Evolutionary conservation across 1,140 invertebrate genomes (phyloP), one percentile per base, ranked within the genome.

Genomic region (Lordiphosa clarofinis): DNA sequence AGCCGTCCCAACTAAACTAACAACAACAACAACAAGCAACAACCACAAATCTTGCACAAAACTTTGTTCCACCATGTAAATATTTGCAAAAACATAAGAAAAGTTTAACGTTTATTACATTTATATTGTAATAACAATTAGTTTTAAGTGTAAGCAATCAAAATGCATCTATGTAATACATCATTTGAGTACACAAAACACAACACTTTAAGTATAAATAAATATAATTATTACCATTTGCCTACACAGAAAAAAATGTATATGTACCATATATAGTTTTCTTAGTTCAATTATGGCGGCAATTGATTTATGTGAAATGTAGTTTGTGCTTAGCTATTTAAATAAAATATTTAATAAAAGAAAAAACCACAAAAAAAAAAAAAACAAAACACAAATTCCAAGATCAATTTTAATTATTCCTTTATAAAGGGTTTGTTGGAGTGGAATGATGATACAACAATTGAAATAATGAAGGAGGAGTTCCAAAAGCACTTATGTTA

Each of bases 51-150:
- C 38, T 50, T 33, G 21, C 57, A 42, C 46, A 56, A 62, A 66
- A 71, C 54, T 71, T 70, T 49, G 58, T 57, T 44, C 38, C 50
- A 59, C 52, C 33, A 11, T 81, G 75, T 81, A 81, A 75, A 81
- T 81, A 81, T 62, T 4, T 15, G 47, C 19, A 56, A 42, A 8
- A 33, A 53, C 40, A 35, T 36, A 46, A 33, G n/a, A 54, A 55
- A 60, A 55, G 59, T 82, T 69, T 40, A 82, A 76, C 78, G 72
- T 82, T 82, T 82, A 82, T 82, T 82, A 84, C 76, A 56, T 76
- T 59, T 61, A 69, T 72, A 44, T 61, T 53, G 76, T 82, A 82
- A 82, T 82, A 82, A 82, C 62, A 84, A 82, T 65, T 81, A 82
- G 73, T 61, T 61, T 21, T 0, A 59, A 81, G 50, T 56, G 28